Conservation (phyloP, 2,888 invertebrate genomes). For the Leptopilina drosophilae region DNA sequence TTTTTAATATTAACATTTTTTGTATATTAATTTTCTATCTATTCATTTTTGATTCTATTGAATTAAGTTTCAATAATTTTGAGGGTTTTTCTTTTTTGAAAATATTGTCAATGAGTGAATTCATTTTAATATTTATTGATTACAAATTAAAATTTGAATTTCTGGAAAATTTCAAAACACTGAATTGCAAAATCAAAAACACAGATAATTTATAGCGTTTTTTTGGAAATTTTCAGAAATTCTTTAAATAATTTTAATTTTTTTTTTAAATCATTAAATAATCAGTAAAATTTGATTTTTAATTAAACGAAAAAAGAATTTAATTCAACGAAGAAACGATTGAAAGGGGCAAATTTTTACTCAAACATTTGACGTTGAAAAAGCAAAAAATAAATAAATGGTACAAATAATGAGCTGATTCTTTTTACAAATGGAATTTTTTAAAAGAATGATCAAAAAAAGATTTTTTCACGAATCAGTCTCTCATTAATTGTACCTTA, state of each 20-base stretch:
- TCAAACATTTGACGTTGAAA: slow-evolving; percentile 5
- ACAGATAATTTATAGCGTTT: slow-evolving; percentile 4
- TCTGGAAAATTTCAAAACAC: slow-evolving; percentile 15
- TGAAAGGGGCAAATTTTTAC: slow-evolving; percentile 14
- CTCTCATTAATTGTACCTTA: slow-evolving; percentile 23
- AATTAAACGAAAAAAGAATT: neutral
- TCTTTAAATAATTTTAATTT: neutral
- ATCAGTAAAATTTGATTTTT: no score
- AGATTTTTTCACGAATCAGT: slow-evolving; percentile 13
- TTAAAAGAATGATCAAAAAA: neutral
- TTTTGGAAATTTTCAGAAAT: slow-evolving; percentile 21
- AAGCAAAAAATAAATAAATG: neutral
- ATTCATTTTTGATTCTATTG: neutral
- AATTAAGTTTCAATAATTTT: neutral
- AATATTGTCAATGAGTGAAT: neutral
- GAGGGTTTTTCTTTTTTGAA: neutral
- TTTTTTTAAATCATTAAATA: no score
- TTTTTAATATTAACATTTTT: neutral
- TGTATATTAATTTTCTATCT: no score
- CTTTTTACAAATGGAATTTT: slow-evolving; percentile 30
- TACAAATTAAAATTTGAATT: neutral
- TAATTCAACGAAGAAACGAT: slow-evolving; percentile 24
- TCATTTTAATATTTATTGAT: no score
- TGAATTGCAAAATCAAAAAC: slow-evolving; percentile 14
- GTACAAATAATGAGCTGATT: slow-evolving; percentile 28